These are phyloP conservation scores for Meda fulgida DNA, from an alignment of 2,797 vertebrate genomes.

Conservation along the genomic window DNA sequence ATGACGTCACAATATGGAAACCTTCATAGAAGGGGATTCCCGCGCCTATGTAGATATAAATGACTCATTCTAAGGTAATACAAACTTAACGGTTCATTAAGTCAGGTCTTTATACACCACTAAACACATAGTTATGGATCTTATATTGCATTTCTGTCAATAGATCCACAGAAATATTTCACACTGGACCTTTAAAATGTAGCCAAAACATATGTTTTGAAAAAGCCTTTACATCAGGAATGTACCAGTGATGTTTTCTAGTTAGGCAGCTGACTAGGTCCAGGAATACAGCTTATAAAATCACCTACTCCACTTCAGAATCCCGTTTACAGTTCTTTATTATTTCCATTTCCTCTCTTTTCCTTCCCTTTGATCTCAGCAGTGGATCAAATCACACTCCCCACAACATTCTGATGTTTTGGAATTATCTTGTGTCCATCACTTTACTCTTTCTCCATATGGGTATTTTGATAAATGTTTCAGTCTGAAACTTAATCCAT, in stretches of 20 bases:
- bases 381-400: not conserved
- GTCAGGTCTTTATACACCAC: too few relatives aligned
- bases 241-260: not conserved
- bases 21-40: too few relatives aligned
- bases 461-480: slow-evolving; percentile 30
- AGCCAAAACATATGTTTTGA: not conserved
- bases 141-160: too few relatives aligned
- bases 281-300: slow-evolving; percentile 1
- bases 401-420: slow-evolving; percentile 16
- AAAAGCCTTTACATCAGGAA: not conserved
- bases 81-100: too few relatives aligned
- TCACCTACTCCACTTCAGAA: not conserved
- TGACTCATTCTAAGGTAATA: too few relatives aligned
- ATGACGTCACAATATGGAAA: too few relatives aligned
- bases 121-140: too few relatives aligned
- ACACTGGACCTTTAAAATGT: not conserved
- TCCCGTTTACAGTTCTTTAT: slow-evolving; percentile 8
- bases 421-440: not conserved
- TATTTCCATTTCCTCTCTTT: not conserved
- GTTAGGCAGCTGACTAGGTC: not conserved
- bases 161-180: too few relatives aligned
- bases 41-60: too few relatives aligned
- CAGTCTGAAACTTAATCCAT: slow-evolving; percentile 43
- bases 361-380: slow-evolving; percentile 7
- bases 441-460: slow-evolving; percentile 21